A percentile compares a stretch with the other conserved stretches of the same genome.
These are phyloP conservation scores for Etheostoma spectabile DNA, from an alignment of 2,113 vertebrate genomes.

Conservation along the genomic window DNA sequence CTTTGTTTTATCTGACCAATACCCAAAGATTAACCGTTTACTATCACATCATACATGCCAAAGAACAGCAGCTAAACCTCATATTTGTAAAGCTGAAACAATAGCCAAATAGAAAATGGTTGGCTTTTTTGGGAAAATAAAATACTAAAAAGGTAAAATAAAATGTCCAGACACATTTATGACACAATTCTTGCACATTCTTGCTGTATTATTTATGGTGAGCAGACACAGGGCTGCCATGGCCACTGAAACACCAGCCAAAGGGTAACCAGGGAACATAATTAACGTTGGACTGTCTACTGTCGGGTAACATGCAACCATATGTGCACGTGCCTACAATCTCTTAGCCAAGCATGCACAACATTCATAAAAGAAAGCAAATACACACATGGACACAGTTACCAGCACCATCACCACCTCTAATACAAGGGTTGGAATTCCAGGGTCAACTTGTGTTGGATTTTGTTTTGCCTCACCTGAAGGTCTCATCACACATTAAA, in stretches of 20 bases:
- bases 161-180: conserved; percentile 9
- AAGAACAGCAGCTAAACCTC: background rate
- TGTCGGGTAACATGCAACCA: conserved; percentile 43
- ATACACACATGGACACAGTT: conserved; percentile 3
- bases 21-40: background rate
- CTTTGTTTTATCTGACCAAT: background rate
- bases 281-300: conserved; percentile 35
- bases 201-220: conserved; percentile 19
- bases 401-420: conserved; percentile 2
- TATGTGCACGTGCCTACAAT: conserved; percentile 20
- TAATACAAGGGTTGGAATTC: conserved; percentile 5
- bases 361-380: background rate
- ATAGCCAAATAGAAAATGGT: background rate
- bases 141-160: background rate
- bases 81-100: background rate
- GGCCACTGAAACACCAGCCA: conserved; percentile 13
- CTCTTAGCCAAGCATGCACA: conserved; percentile 18
- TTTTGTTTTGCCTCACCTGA: conserved; percentile 40
- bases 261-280: conserved; percentile 31
- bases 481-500: conserved; percentile 32
- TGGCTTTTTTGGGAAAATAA: background rate
- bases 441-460: conserved; percentile 15
- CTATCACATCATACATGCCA: background rate
- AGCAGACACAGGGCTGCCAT: conserved; percentile 26
- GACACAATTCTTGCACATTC: background rate